Percentiles rank a stretch among this genome's conserved stretches.
These are phyloP conservation scores for Antrozous pallidus DNA, from an alignment of 2,797 vertebrate species.

Conservation along the genomic window DNA sequence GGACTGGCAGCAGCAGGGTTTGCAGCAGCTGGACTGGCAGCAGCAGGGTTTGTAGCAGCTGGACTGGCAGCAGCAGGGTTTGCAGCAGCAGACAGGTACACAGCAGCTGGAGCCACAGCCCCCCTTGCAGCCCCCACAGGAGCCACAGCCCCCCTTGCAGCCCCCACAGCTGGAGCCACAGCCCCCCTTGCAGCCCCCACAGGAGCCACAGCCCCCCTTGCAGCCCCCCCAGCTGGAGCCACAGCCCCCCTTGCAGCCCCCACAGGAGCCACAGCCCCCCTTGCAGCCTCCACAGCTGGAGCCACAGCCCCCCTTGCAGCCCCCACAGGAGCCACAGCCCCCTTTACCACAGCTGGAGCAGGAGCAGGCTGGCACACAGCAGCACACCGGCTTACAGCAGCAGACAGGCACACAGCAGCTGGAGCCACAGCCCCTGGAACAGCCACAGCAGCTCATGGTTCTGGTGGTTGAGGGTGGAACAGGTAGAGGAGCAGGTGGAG, in stretches of 20 bases:
- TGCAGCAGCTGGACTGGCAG: too few species aligned
- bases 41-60: too few species aligned
- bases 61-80: too few species aligned
- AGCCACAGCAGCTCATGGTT: neutral
- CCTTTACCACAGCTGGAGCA: neutral
- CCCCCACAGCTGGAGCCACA: neutral
- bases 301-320: neutral
- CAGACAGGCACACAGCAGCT: neutral
- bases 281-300: neutral
- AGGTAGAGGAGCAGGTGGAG: neutral
- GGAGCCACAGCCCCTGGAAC: neutral
- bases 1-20: too few species aligned
- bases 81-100: too few species aligned
- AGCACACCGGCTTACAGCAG: too few species aligned
- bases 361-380: neutral
- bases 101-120: neutral
- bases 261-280: neutral
- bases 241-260: neutral
- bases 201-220: neutral
- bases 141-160: neutral
- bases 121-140: too few species aligned
- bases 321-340: neutral
- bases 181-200: neutral
- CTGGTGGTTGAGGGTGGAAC: neutral
- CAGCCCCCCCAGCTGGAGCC: neutral